A percentile compares a stretch with the other conserved stretches of the same genome.
Conservation (phyloP, 1,140 invertebrate genomes). For the Luehdorfia chinensis region DNA sequence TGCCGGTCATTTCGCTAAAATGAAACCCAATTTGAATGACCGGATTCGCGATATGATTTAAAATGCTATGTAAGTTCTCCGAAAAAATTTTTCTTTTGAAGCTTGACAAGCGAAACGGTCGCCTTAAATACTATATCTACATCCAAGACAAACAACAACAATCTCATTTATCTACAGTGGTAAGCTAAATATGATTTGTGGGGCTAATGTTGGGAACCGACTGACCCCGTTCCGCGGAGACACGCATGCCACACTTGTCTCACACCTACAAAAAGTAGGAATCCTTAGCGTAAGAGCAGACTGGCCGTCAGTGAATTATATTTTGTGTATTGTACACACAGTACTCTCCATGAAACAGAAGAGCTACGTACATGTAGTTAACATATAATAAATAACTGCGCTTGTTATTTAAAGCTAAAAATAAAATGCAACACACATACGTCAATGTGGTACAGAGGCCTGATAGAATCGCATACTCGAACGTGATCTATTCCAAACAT, state of each 20-base stretch:
- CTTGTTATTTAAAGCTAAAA: conserved; percentile 1
- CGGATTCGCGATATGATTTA: too few species aligned
- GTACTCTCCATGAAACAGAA: not conserved
- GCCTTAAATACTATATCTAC: conserved; percentile 1
- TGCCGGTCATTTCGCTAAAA: not conserved
- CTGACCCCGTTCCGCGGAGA: conserved; percentile 37
- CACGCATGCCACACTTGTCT: conserved; percentile 25
- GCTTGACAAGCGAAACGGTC: not conserved
- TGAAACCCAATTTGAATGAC: conserved; percentile 10
- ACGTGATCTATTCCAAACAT: conserved; percentile 12
- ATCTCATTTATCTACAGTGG: conserved; percentile 28
- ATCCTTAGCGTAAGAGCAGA: not conserved
- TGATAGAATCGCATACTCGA: conserved; percentile 12
- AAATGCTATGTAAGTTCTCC: not conserved
- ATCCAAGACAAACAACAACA: conserved; percentile 34
- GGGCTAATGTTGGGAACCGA: conserved; percentile 35
- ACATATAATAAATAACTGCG: not conserved
- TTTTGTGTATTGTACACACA: not conserved
- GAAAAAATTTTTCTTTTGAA: not conserved
- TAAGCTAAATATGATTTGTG: conserved; percentile 54
- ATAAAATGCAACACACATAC: conserved; percentile 11
- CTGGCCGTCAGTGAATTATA: not conserved
- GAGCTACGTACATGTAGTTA: not conserved
- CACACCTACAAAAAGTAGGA: conserved; percentile 19
- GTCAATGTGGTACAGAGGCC: conserved; percentile 10